Percentiles rank a stretch among this genome's conserved stretches.
Conservation (phyloP, 1,140 invertebrate genomes). For the Spodoptera litura region DNA sequence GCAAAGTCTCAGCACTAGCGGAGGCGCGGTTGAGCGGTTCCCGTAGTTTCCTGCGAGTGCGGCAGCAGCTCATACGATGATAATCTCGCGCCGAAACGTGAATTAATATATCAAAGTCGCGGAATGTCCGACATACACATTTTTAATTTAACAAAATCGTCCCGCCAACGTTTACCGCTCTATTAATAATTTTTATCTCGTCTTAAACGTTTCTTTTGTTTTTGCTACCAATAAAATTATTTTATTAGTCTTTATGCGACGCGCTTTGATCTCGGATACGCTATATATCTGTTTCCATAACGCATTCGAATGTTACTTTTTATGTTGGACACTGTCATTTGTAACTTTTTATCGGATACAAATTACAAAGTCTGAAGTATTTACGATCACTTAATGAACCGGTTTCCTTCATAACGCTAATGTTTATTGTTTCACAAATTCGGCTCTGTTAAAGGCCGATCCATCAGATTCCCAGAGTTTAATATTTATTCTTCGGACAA, state of each 20-base stretch:
- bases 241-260: constrained; percentile 60
- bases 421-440: constrained; percentile 70
- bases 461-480: constrained; percentile 44
- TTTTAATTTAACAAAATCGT: constrained; percentile 71
- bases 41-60: constrained; percentile 53
- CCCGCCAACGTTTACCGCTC: constrained; percentile 69
- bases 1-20: constrained; percentile 52
- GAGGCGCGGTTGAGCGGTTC: constrained; percentile 50
- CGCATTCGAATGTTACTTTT: constrained; percentile 51
- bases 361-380: constrained; percentile 47
- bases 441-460: constrained; percentile 53
- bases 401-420: constrained; percentile 61
- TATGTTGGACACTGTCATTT: constrained; percentile 60
- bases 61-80: constrained; percentile 57
- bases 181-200: constrained; percentile 80
- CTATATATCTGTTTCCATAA: constrained; percentile 61
- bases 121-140: constrained; percentile 55
- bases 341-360: constrained; percentile 60
- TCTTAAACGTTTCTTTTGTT: constrained; percentile 78
- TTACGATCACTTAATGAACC: constrained; percentile 49
- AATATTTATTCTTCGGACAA: constrained; percentile 42
- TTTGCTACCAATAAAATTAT: constrained; percentile 70
- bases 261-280: constrained; percentile 68
- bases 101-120: constrained; percentile 76
- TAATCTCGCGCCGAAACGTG: constrained; percentile 67